Percentiles rank a stretch among this genome's conserved stretches.
Conservation (phyloP, 2,113 vertebrate species). For the Prochilodus magdalenae region DNA sequence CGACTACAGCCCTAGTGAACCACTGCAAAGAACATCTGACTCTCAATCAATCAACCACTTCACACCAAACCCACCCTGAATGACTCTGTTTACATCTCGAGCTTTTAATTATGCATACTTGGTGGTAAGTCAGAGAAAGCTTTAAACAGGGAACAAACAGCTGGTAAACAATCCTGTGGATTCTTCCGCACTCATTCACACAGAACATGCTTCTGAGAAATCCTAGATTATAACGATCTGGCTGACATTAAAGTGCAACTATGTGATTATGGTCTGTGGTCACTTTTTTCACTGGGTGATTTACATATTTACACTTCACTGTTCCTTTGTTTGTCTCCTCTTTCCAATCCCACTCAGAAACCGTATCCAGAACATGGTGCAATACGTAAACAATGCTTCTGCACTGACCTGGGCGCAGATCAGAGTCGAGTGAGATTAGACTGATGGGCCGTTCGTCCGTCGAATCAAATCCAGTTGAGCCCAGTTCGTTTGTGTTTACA, state of each 20-base stretch:
- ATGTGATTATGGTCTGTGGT: slow-evolving; percentile 2
- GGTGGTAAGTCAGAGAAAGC: not conserved
- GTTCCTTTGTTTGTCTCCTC: not conserved
- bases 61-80: no score
- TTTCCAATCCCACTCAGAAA: not conserved
- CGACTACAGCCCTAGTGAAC: no score
- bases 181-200: not conserved
- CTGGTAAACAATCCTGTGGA: not conserved
- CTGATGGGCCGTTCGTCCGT: no score
- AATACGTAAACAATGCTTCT: not conserved
- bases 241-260: slow-evolving; percentile 34
- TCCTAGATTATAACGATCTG: not conserved
- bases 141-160: no score
- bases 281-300: not conserved
- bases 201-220: not conserved
- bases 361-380: not conserved
- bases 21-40: no score
- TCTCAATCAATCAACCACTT: no score
- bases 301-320: not conserved
- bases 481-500: no score
- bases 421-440: not conserved
- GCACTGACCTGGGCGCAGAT: not conserved
- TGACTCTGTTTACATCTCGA: no score
- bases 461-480: not conserved
- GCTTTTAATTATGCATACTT: no score